Base-by-base conservation (phyloP, 2,888 invertebrate species). In the Aelia acuminata region DNA sequence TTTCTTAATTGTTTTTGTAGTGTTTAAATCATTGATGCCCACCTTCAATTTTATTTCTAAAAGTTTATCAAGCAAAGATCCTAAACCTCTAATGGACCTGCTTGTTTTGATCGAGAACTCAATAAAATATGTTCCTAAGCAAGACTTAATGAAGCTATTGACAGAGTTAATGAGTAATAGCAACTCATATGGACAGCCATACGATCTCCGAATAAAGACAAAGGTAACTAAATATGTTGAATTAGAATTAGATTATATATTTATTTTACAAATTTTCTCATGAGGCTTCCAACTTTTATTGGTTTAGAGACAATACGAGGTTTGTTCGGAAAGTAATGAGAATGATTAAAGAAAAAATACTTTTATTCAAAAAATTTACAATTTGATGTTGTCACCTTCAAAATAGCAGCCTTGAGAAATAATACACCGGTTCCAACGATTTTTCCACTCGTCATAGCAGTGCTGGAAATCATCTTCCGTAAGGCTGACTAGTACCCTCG, bases 161-260 rank as follows among this genome's bases (percentile, higher is more conserved):
- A 87, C 39, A 15, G 87, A 87, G 49, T 47, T 87, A 31, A 87
- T 80, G 84, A 47, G 43, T 26, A 35, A 84, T 31, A 31, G 80
- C 84, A 87, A 87, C n/a, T 75, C 53, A n/a, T 87, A 87, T 70
- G 87, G 63, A 22, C 87, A 87, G 22, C 87, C 87, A 26, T 87
- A 80, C 49, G 87, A 63, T 22, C 75, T 87, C n/a, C 48, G 87
- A 26, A 87, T 87, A 35, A 87, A 87, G n/a, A 87, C 87, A 80
- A 87, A 87, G 53, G 87, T 87, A 57, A 63, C 35, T 57, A 57
- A 63, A 35, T 57, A 35, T 35, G 15, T 35, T 70, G 1, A 70
- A 18, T 35, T 70, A 35, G 7, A n/a, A n/a, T n/a, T n/a, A n/a
- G n/a, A n/a, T n/a, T n/a, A n/a, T n/a, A n/a, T n/a, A n/a, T n/a